phyloP scores from a whole-genome alignment of 1,140 invertebrate species.

The Geopemphigus sp. region DNA sequence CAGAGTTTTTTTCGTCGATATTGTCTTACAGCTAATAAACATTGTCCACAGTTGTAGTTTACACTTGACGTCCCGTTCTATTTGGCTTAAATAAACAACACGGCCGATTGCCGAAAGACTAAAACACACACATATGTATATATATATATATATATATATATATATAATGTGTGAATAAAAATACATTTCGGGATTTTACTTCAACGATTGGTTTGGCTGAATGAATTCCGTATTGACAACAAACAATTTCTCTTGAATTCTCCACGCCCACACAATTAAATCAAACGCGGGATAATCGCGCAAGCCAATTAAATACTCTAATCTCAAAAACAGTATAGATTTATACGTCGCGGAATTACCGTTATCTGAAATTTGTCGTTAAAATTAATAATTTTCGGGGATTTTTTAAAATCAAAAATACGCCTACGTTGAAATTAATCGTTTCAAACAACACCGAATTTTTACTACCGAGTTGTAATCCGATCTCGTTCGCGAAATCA shows the following conservation, averaged over 20 bases:
- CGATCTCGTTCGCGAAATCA: no score
- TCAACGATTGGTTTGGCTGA: slow-evolving; percentile 8
- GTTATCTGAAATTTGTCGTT: slow-evolving; percentile 7
- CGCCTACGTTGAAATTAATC: no score
- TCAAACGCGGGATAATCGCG: slow-evolving; percentile 30
- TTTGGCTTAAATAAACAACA: slow-evolving; percentile 18
- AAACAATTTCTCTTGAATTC: slow-evolving; percentile 31
- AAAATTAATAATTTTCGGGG: no score
- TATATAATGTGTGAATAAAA: background rate
- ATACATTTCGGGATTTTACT: slow-evolving; percentile 4
- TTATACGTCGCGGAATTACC: background rate
- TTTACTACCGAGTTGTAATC: background rate
- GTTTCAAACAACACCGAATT: no score
- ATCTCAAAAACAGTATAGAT: background rate
- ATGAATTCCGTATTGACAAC: slow-evolving; percentile 13
- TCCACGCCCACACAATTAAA: slow-evolving; percentile 38
- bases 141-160: background rate
- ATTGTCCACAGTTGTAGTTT: slow-evolving; percentile 32
- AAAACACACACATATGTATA: background rate
- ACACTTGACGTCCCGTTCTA: background rate
- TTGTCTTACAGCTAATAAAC: background rate
- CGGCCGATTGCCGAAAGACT: background rate
- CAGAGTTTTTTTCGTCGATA: background rate
- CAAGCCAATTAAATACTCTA: slow-evolving; percentile 34
- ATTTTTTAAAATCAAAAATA: background rate